Evolutionary conservation across 2,797 vertebrate species (phyloP).

Genomic region (Liparis tanakae): DNA sequence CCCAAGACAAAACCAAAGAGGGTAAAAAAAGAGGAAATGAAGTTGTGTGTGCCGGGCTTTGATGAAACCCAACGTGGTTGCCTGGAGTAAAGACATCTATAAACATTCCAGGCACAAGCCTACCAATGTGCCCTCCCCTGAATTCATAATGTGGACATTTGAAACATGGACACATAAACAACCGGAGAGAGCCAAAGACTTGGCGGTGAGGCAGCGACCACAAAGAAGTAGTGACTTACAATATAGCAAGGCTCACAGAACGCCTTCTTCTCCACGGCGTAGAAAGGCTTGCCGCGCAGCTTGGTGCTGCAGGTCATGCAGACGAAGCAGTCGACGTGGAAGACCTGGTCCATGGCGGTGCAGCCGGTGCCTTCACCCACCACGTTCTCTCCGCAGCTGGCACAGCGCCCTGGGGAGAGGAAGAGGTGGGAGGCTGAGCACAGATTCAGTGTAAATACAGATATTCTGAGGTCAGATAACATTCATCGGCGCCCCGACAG

Average conservation of each 20-base stretch:
- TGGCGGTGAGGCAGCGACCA: neutral
- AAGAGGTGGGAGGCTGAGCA: slow-evolving; percentile 37
- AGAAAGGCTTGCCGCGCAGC: slow-evolving; percentile 97
- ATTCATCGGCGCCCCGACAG: neutral
- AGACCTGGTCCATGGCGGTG: slow-evolving; percentile 99
- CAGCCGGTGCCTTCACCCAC: slow-evolving; percentile 97
- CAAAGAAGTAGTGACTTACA: slow-evolving; percentile 82
- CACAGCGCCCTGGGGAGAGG: slow-evolving; percentile 89
- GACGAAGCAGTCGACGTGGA: slow-evolving; percentile 95
- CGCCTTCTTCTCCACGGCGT: slow-evolving; percentile 96
- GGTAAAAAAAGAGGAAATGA: slow-evolving; percentile 27
- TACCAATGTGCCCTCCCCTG: neutral
- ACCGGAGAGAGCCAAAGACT: slow-evolving; percentile 23
- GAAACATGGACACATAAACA: slow-evolving; percentile 18
- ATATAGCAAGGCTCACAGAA: slow-evolving; percentile 98
- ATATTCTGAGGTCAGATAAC: slow-evolving; percentile 25
- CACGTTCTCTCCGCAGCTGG: slow-evolving; percentile 96
- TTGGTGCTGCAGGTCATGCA: slow-evolving; percentile 93
- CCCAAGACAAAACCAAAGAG: slow-evolving; percentile 28
- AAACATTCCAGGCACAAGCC: slow-evolving; percentile 23
- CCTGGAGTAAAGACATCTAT: slow-evolving; percentile 14
- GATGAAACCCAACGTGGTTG: slow-evolving; percentile 24
- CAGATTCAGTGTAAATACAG: slow-evolving; percentile 19
- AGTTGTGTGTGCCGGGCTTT: slow-evolving; percentile 5
- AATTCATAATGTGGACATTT: slow-evolving; percentile 28